Conservation (phyloP, 2,888 invertebrate species). For the Melikaiella ostensackeni region DNA sequence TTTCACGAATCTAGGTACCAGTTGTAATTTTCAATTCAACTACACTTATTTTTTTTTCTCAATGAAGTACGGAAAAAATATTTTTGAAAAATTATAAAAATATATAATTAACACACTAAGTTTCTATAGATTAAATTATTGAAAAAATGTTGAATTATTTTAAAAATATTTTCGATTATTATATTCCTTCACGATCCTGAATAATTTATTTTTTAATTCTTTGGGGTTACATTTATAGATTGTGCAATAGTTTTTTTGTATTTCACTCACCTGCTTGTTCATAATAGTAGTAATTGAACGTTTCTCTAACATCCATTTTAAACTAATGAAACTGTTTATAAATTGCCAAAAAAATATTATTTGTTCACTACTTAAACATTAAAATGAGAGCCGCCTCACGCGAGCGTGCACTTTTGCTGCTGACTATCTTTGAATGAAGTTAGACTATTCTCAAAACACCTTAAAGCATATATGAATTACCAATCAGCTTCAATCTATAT, state of each 20-base stretch:
- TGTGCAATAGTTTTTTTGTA: background rate
- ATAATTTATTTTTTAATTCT: background rate
- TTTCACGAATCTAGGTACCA: too few relatives aligned
- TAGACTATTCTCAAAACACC: background rate
- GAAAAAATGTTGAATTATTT: background rate
- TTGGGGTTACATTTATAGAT: background rate
- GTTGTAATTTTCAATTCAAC: too few relatives aligned
- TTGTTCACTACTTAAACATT: background rate
- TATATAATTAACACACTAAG: too few relatives aligned
- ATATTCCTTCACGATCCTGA: background rate
- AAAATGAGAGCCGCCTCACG: background rate
- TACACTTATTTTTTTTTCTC: too few relatives aligned
- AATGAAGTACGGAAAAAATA: too few relatives aligned
- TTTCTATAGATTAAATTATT: background rate
- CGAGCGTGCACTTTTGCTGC: background rate
- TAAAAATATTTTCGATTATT: background rate
- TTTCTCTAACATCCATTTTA: constrained; percentile 48
- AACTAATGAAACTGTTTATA: background rate
- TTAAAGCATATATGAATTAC: constrained; percentile 14
- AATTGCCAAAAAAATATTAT: background rate
- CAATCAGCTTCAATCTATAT: background rate
- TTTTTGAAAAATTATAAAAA: too few relatives aligned
- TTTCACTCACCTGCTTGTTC: constrained; percentile 54
- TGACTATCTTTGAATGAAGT: background rate
- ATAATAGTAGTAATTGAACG: constrained; percentile 50